These are phyloP conservation scores for Luperina testacea DNA, from an alignment of 2,888 invertebrate genomes.

Conservation along the genomic window DNA sequence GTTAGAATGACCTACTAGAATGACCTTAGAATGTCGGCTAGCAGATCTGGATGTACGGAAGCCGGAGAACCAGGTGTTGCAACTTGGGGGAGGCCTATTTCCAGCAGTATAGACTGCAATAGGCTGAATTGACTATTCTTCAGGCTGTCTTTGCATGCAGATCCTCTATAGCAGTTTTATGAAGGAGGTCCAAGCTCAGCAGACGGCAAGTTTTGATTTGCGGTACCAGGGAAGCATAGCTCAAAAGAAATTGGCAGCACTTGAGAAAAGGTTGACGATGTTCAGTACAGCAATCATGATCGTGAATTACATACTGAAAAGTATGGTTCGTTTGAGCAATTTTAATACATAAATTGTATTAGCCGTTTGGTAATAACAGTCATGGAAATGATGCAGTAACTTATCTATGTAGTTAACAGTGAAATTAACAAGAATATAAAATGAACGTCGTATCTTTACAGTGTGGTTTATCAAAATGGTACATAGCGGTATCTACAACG, in stretches of 20 bases:
- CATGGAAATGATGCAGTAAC: conserved; percentile 15
- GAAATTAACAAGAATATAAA: conserved; percentile 45
- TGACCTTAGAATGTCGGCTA: too few relatives aligned
- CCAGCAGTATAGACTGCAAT: not conserved
- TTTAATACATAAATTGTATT: not conserved
- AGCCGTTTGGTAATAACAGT: not conserved
- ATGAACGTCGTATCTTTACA: conserved; percentile 49
- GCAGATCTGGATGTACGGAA: not conserved
- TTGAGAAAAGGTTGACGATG: not conserved
- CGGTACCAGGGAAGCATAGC: conserved; percentile 5
- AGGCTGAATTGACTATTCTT: not conserved
- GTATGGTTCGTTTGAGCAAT: not conserved
- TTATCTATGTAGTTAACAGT: conserved; percentile 32
- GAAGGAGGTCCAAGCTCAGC: not conserved
- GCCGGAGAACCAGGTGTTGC: not conserved
- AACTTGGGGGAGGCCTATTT: not conserved
- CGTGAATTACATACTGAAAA: not conserved
- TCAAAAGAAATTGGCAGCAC: not conserved
- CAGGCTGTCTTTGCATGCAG: not conserved
- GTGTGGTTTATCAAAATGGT: conserved; percentile 55
- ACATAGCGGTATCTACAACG: conserved; percentile 8
- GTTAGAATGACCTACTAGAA: too few relatives aligned
- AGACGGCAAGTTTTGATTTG: too few relatives aligned
- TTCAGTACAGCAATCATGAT: not conserved
- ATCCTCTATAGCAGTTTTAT: not conserved